Conservation (phyloP, 2,797 vertebrate species). For the Oreochromis grahami region DNA sequence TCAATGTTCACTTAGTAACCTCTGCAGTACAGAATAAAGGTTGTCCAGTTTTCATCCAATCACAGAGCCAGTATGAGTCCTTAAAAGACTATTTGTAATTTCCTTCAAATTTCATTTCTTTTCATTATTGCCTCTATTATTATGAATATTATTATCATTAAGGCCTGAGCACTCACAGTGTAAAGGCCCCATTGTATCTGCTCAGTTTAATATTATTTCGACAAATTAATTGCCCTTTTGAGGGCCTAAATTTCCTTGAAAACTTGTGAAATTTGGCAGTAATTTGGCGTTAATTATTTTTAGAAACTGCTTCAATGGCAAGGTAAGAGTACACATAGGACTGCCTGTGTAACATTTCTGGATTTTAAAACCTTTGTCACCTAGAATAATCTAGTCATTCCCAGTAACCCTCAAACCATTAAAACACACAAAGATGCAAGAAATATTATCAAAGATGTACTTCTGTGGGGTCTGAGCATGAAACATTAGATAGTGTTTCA, state of each 20-base stretch:
- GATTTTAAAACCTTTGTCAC: background rate
- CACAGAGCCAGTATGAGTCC: background rate
- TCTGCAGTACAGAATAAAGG: background rate
- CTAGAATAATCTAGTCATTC: background rate
- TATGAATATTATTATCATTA: background rate
- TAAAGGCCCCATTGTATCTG: background rate
- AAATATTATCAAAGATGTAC: background rate
- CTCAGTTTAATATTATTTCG: background rate
- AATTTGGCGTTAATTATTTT: background rate
- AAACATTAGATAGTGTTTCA: background rate
- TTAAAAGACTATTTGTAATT: background rate
- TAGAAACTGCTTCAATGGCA: background rate
- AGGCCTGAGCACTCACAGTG: background rate
- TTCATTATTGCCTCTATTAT: background rate
- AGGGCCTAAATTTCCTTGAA: background rate
- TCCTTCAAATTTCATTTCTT: background rate
- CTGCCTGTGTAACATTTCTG: background rate
- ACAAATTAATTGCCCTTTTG: background rate
- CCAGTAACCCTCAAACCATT: background rate
- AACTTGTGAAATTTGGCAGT: background rate
- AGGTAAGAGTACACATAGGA: background rate
- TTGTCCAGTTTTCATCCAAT: background rate
- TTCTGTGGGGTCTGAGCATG: background rate
- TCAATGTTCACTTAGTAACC: background rate
- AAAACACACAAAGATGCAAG: background rate